Evolutionary conservation across 1,140 invertebrate genomes (phyloP), one percentile per base, ranked within the genome.

Genomic region (Hydropsyche tenuis): DNA sequence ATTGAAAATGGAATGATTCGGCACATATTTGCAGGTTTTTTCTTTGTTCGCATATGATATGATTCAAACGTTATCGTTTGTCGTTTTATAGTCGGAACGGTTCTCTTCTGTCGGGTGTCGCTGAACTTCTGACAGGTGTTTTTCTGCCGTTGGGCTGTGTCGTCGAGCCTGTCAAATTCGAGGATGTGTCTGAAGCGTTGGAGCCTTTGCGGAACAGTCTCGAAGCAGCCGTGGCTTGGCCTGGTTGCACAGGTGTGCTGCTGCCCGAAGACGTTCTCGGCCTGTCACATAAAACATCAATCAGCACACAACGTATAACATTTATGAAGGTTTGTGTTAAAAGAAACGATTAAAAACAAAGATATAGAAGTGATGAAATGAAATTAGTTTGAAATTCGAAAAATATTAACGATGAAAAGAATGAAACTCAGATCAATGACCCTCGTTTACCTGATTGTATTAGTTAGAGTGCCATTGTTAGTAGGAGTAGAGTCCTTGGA

Each of bases 261-360:
- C 89, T 90, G 20, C 90, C 89, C 1, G 90, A 91, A 45, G 90
- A 88, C 78, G 90, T 91, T 82, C 89, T 85, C 81, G 90, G 89
- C 81, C 90, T 90, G 80, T 74, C 23, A 68, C 20, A 72, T 75
- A 69, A 30, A 78, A 77, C 70, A 78, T 70, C 68, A 75, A 73
- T 63, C 60, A 45, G 20, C 9, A n/a, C n/a, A 48, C 16, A 78
- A 18, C 22, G 18, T 46, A 46, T 12, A 46, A 65, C 45, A 62
- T 30, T 56, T 53, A n/a, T n/a, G n/a, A n/a, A n/a, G n/a, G n/a
- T n/a, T n/a, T n/a, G n/a, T 63, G 45, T 75, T 23, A 77, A 76
- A 37, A 48, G 63, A 73, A 22, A 65, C 25, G 30, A 42, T 48
- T 75, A 45, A 68, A 37, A 53, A 48, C 30, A 37, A 37, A 72